Evolutionary conservation across 2,888 invertebrate species (phyloP).

Genomic region (Lymantria dispar): DNA sequence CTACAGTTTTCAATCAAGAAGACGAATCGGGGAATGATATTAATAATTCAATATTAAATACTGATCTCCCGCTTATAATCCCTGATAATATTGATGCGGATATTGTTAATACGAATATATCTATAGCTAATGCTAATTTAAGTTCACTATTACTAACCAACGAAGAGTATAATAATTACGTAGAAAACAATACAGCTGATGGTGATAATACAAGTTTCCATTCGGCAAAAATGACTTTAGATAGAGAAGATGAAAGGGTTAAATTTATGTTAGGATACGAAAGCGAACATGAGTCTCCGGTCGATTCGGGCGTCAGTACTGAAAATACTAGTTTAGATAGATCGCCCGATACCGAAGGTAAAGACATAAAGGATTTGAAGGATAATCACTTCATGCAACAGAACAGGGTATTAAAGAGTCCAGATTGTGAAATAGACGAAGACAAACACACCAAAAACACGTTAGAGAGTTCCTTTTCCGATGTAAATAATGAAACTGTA

Average conservation of each 20-base stretch:
- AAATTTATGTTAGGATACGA: constrained; percentile 77
- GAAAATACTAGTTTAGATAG: constrained; percentile 87
- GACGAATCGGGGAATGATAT: constrained; percentile 48
- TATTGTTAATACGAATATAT: constrained; percentile 78
- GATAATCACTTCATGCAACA: constrained; percentile 67
- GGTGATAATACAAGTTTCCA: constrained; percentile 59
- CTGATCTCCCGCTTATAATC: constrained; percentile 65
- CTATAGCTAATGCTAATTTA: constrained; percentile 84
- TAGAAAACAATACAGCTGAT: constrained; percentile 43
- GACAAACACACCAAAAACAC: constrained; percentile 36
- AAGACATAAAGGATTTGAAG: constrained; percentile 54
- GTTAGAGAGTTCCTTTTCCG: constrained; percentile 65
- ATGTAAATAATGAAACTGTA: constrained; percentile 50
- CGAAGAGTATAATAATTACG: constrained; percentile 65
- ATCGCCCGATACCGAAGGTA: constrained; percentile 82
- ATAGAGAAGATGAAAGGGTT: constrained; percentile 58
- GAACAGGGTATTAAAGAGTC: constrained; percentile 68
- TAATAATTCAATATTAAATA: constrained; percentile 48
- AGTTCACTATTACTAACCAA: constrained; percentile 81
- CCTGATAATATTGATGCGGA: constrained; percentile 69
- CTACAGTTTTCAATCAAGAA: constrained; percentile 69
- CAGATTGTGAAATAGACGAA: constrained; percentile 41
- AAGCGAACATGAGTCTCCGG: constrained; percentile 74
- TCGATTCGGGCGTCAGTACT: constrained; percentile 87
- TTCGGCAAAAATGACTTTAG: constrained; percentile 58